Conservation (phyloP, 2,113 vertebrate species). For the Vulpes vulpes region DNA sequence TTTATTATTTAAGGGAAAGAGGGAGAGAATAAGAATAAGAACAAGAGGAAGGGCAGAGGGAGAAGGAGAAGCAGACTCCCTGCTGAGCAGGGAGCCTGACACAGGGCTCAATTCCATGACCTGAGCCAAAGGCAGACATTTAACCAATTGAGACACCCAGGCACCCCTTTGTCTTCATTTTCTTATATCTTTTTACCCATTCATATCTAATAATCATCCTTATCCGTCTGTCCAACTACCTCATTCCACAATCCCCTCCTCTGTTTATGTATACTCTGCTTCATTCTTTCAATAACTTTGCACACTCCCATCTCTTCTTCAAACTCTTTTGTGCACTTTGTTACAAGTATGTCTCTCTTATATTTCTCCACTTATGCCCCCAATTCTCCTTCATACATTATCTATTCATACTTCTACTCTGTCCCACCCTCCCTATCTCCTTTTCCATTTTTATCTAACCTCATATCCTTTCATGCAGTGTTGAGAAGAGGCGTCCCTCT, state of each 20-base stretch:
- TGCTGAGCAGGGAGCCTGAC: too few species aligned
- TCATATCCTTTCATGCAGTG: neutral
- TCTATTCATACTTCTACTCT: neutral
- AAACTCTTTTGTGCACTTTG: neutral
- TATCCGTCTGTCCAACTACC: neutral
- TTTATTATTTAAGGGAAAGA: too few species aligned
- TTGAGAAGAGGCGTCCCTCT: neutral
- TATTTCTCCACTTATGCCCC: neutral
- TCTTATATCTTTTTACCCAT: neutral
- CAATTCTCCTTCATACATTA: neutral
- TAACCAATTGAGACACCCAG: too few species aligned
- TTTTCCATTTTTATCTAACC: neutral
- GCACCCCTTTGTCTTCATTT: neutral
- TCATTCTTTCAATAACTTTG: neutral
- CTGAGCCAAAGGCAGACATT: too few species aligned
- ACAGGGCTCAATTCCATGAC: too few species aligned
- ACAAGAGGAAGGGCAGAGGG: too few species aligned
- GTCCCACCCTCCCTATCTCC: neutral
- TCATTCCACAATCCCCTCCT: neutral
- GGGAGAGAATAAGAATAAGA: too few species aligned
- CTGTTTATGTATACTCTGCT: neutral
- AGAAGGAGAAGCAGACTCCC: too few species aligned
- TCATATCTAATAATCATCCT: neutral
- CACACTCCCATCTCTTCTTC: neutral
- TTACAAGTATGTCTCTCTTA: neutral